A percentile compares a stretch with the other conserved stretches of the same genome.
These are phyloP conservation scores for Latheticus oryzae DNA, from an alignment of 2,888 invertebrate genomes.

Conservation along the genomic window DNA sequence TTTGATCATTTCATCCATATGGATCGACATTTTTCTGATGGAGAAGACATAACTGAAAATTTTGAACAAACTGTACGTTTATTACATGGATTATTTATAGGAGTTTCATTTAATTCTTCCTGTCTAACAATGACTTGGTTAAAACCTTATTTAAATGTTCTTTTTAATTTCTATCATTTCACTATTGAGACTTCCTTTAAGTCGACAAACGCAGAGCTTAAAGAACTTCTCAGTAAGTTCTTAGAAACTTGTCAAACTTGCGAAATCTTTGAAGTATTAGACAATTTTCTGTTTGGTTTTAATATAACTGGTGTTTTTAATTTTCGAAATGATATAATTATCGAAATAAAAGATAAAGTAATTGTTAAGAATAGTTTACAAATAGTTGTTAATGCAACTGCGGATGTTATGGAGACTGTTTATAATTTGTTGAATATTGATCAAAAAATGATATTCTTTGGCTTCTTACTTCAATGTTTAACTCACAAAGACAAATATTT, in stretches of 20 bases:
- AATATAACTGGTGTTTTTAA: conserved; percentile 45
- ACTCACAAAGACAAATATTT: conserved; percentile 56
- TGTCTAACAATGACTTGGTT: conserved; percentile 62
- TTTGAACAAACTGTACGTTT: conserved; percentile 54
- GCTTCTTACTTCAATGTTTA: conserved; percentile 63
- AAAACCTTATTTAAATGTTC: conserved; percentile 63
- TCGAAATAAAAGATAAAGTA: conserved; percentile 51
- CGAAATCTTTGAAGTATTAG: conserved; percentile 54
- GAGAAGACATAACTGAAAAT: conserved; percentile 53
- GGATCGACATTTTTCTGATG: conserved; percentile 54
- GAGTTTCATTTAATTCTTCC: conserved; percentile 48
- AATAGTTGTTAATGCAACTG: conserved; percentile 45
- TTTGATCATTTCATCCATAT: conserved; percentile 50
- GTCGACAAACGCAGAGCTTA: conserved; percentile 57
- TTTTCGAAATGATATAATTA: conserved; percentile 54
- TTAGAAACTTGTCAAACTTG: conserved; percentile 43
- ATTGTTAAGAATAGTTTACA: conserved; percentile 46
- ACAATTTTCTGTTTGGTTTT: conserved; percentile 60
- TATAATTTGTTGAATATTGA: conserved; percentile 56
- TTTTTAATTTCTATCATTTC: conserved; percentile 65
- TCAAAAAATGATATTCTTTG: conserved; percentile 59
- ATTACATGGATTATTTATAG: conserved; percentile 53
- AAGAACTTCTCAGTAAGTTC: conserved; percentile 53
- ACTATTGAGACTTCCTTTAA: conserved; percentile 56
- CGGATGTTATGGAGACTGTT: conserved; percentile 59